These are phyloP conservation scores for Drosophila jambulina DNA, from an alignment of 1,140 invertebrate species.

Conservation along the genomic window DNA sequence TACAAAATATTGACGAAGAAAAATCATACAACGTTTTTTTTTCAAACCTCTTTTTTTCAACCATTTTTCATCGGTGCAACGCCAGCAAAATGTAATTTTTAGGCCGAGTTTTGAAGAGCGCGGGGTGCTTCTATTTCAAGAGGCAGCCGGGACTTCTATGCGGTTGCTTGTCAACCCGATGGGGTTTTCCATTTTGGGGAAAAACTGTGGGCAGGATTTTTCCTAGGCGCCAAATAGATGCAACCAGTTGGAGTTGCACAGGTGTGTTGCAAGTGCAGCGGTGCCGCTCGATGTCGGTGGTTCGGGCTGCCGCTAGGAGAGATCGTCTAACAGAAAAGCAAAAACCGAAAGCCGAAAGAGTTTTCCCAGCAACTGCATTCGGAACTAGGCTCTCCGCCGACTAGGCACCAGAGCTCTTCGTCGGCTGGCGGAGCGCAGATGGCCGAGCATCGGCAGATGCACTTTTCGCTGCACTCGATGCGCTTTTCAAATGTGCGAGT, in stretches of 20 bases:
- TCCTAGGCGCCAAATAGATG: slow-evolving; percentile 63
- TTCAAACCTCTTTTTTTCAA: slow-evolving; percentile 77
- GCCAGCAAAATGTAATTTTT: slow-evolving; percentile 18
- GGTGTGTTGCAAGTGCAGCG: slow-evolving; percentile 35
- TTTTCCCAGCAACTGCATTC: slow-evolving; percentile 73
- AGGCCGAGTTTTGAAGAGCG: background rate
- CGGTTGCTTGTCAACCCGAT: slow-evolving; percentile 2
- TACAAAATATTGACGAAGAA: slow-evolving; percentile 85
- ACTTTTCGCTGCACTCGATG: slow-evolving; percentile 57
- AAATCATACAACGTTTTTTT: slow-evolving; percentile 85
- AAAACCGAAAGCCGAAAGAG: slow-evolving; percentile 64
- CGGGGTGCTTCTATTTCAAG: slow-evolving; percentile 9
- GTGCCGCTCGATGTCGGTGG: slow-evolving; percentile 13
- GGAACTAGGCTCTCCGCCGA: slow-evolving; percentile 47
- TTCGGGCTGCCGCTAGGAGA: slow-evolving; percentile 3
- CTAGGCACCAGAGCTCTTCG: slow-evolving; percentile 53
- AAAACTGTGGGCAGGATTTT: slow-evolving; percentile 74
- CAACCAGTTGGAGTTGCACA: slow-evolving; percentile 53
- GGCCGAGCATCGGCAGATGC: slow-evolving; percentile 32
- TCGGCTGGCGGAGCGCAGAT: slow-evolving; percentile 35
- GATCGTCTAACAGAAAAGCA: slow-evolving; percentile 71
- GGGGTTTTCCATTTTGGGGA: slow-evolving; percentile 56
- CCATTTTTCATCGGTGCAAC: slow-evolving; percentile 77
- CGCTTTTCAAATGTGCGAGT: slow-evolving; percentile 78
- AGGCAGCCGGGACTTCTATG: slow-evolving; percentile 4